Conservation (phyloP, 2,888 invertebrate species). For the Mesochorus sp. region DNA sequence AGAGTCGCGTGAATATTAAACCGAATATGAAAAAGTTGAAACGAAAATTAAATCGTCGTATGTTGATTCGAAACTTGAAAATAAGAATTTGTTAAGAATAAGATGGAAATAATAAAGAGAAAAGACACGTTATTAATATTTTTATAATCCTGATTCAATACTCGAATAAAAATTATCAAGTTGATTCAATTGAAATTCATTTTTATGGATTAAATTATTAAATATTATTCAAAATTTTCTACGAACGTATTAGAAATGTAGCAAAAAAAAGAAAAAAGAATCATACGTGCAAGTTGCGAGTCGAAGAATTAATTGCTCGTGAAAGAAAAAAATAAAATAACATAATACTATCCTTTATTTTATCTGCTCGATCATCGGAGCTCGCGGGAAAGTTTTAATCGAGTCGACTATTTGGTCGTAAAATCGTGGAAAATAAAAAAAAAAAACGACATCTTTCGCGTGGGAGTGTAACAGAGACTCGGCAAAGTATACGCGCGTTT, state of each 20-base stretch:
- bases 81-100: no score
- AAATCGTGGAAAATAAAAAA: not conserved
- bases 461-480: conserved; percentile 21
- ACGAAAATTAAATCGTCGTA: no score
- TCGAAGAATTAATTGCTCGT: not conserved
- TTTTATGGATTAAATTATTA: no score
- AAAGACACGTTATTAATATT: no score
- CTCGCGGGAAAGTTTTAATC: not conserved
- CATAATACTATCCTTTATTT: not conserved
- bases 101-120: no score
- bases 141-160: no score
- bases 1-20: no score
- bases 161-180: no score
- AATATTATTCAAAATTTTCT: not conserved
- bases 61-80: no score
- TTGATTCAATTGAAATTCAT: no score
- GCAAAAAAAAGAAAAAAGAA: not conserved
- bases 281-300: no score
- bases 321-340: not conserved
- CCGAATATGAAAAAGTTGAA: no score
- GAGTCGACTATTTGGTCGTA: not conserved
- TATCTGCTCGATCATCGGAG: not conserved
- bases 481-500: not conserved
- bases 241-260: not conserved
- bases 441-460: not conserved